Conservation (phyloP, 2,797 vertebrate species). For the Macropus fuliginosus region DNA sequence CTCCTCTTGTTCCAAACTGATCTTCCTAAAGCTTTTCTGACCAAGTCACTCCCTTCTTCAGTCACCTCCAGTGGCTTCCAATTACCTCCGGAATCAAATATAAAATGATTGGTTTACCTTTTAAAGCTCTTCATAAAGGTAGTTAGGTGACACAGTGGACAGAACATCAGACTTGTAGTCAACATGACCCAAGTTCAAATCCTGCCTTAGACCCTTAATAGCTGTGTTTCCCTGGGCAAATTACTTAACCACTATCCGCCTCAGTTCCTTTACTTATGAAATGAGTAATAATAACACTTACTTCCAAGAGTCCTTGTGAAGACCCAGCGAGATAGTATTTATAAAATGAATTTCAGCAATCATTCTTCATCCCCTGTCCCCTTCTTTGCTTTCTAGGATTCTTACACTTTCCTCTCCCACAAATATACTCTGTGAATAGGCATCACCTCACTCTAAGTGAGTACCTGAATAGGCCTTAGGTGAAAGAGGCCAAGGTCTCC, state of each 20-base stretch:
- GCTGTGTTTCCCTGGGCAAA: neutral
- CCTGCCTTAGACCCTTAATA: neutral
- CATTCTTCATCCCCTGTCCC: neutral
- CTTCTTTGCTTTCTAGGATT: neutral
- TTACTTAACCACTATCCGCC: neutral
- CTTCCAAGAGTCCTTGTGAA: neutral
- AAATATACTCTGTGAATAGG: neutral
- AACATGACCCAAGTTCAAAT: neutral
- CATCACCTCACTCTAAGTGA: no score
- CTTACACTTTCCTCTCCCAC: neutral
- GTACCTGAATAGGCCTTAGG: no score
- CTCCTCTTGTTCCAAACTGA: neutral
- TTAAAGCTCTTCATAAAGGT: neutral
- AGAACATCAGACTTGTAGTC: neutral
- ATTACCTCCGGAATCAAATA: neutral
- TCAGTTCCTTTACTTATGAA: neutral
- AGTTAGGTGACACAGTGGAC: neutral
- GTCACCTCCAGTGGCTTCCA: neutral
- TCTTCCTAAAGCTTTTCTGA: neutral
- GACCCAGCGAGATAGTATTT: neutral
- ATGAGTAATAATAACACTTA: neutral
- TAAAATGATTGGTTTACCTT: neutral
- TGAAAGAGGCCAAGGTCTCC: no score
- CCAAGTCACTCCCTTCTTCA: neutral
- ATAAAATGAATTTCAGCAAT: neutral